Evolutionary conservation across 2,888 invertebrate species (phyloP).

Genomic region (Mesoligia furuncula): DNA sequence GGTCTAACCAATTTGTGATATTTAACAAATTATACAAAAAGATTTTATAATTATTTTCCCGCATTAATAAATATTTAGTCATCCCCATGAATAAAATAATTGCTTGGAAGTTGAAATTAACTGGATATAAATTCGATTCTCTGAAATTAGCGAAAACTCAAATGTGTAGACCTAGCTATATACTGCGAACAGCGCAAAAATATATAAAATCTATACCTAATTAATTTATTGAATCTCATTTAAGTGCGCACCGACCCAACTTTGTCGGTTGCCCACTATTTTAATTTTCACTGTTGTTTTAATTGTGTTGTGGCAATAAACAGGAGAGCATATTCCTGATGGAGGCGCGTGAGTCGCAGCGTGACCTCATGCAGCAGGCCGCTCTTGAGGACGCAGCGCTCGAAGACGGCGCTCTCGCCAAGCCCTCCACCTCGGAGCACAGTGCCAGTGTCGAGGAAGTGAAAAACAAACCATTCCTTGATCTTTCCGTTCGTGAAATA

Average conservation of each 20-base stretch:
- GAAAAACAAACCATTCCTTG: slow-evolving; percentile 71
- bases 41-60: background rate
- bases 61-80: background rate
- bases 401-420: slow-evolving; percentile 68
- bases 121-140: background rate
- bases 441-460: slow-evolving; percentile 1
- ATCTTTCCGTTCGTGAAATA: slow-evolving; percentile 75
- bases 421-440: slow-evolving; percentile 33
- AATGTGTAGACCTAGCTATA: background rate
- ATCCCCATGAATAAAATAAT: background rate
- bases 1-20: background rate
- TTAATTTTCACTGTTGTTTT: slow-evolving; percentile 12
- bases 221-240: background rate
- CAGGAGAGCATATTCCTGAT: slow-evolving; percentile 95
- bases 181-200: background rate
- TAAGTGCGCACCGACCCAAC: background rate
- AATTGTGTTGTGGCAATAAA: slow-evolving; percentile 57
- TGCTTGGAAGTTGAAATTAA: background rate
- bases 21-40: background rate
- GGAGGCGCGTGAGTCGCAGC: slow-evolving; percentile 94
- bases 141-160: background rate
- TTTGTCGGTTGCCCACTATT: background rate
- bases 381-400: slow-evolving; percentile 73
- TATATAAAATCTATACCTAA: background rate
- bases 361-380: slow-evolving; percentile 88